Base-by-base conservation (phyloP, 2,797 vertebrate species). In the Garrulus glandarius region DNA sequence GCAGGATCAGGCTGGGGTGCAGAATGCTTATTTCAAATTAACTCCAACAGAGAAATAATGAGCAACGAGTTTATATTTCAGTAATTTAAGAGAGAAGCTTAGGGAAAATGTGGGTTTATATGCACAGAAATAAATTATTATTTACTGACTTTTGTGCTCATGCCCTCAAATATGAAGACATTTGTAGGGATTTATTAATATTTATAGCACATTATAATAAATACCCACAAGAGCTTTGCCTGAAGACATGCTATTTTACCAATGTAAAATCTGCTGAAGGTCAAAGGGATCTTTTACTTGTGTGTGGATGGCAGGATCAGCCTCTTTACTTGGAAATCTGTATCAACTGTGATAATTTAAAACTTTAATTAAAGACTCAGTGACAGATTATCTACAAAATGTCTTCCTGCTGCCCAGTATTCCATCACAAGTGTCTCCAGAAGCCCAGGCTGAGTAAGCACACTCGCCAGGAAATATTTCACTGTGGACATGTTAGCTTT, bases 181-280 rank as follows among this genome's bases (percentile, higher is more conserved):
- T 94, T 87, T 89, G 80, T 63, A 56, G 39, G 63, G 80, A 96
- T 93, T 96, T 96, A 93, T 95, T 97, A 95, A 97, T 95, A 95
- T 97, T 97, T 97, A 95, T 95, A 92, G 80, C 61, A 81, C 36
- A 96, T 97, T 96, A 97, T 91, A 97, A 92, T 55, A 94, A 84
- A 94, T 85, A 68, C 65, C 71, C 78, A 20, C 60, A 96, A 86
- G 91, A 95, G 84, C 82, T 94, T 55, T 88, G 44, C 79, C 67
- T 47, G 83, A 85, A 92, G 63, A 83, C 57, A 52, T 5, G n/a
- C 30, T 82, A 36, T 77, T 91, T 91, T 72, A 67, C 59, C 39
- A 41, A 27, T 22, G 76, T 49, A 84, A 88, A 84, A 85, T 63
- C 82, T 55, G 29, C 3, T 88, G 86, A 93, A 95, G 78, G 91